Percentiles rank a stretch among this genome's conserved stretches.
Conservation (phyloP, 1,140 invertebrate species). For the Drosophila sp. region DNA sequence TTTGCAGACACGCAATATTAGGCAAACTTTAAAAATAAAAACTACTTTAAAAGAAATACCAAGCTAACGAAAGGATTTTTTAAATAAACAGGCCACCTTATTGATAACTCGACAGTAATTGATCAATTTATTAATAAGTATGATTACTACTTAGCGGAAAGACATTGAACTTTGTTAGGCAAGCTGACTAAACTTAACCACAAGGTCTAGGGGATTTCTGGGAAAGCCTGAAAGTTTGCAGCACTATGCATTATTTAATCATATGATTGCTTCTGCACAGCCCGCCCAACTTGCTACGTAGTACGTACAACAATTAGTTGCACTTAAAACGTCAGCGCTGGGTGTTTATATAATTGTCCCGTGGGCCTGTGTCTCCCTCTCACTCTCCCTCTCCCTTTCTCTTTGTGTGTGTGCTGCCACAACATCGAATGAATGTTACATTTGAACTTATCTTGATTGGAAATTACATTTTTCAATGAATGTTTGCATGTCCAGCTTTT, state of each 20-base stretch:
- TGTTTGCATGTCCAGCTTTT: constrained; percentile 53
- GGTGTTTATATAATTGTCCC: constrained; percentile 18
- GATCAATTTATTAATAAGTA: constrained; percentile 10
- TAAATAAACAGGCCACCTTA: no score
- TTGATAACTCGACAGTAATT: not conserved
- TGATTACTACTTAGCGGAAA: not conserved
- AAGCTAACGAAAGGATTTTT: no score
- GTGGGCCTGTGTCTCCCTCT: not conserved
- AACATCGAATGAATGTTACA: constrained; percentile 57
- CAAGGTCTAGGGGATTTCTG: constrained; percentile 11
- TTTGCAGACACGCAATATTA: not conserved
- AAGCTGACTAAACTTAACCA: not conserved
- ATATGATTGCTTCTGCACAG: constrained; percentile 7
- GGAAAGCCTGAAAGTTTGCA: not conserved
- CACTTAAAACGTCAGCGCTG: constrained; percentile 42
- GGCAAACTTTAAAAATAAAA: no score
- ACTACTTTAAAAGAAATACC: not conserved
- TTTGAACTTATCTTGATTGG: constrained; percentile 76
- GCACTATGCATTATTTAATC: constrained; percentile 31
- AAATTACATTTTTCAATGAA: constrained; percentile 64
- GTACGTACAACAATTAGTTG: constrained; percentile 55
- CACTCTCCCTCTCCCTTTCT: no score
- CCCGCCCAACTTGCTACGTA: constrained; percentile 4
- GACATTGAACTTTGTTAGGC: constrained; percentile 33
- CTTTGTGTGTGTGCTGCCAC: not conserved